Evolutionary conservation across 2,113 vertebrate species (phyloP).

Genomic region (Charina bottae): DNA sequence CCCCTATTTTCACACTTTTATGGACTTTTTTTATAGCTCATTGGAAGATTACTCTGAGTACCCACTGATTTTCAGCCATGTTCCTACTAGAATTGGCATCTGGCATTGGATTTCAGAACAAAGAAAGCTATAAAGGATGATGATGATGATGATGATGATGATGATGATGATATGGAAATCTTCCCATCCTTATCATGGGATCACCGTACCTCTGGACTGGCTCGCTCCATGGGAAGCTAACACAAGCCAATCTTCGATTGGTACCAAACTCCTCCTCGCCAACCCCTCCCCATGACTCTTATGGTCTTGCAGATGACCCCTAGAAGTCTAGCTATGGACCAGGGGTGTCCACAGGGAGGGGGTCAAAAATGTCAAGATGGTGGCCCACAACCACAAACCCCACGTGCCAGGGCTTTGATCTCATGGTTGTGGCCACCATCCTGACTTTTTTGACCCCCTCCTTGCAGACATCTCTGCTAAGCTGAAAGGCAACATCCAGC

Average conservation of each 20-base stretch:
- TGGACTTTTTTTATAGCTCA: background rate
- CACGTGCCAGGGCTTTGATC: background rate
- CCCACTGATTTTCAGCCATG: background rate
- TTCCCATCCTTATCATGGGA: too few species aligned
- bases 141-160: too few species aligned
- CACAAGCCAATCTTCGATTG: too few species aligned
- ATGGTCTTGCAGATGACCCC: too few species aligned
- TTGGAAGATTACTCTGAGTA: background rate
- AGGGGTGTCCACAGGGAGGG: too few species aligned
- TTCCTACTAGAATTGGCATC: background rate
- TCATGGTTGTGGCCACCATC: background rate
- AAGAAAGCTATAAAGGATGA: too few species aligned
- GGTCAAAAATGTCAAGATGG: background rate
- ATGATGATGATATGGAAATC: too few species aligned
- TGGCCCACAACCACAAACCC: background rate
- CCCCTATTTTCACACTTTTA: background rate
- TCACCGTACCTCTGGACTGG: background rate
- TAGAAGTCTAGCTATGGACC: too few species aligned
- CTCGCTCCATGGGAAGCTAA: background rate
- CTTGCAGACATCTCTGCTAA: background rate
- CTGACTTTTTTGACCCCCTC: background rate
- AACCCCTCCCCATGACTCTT: too few species aligned
- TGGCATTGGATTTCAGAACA: background rate
- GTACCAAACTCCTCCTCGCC: too few species aligned
- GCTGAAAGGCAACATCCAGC: background rate